These are phyloP conservation scores for Toxotes chatareus DNA, from an alignment of 2,113 vertebrate species.

Conservation along the genomic window DNA sequence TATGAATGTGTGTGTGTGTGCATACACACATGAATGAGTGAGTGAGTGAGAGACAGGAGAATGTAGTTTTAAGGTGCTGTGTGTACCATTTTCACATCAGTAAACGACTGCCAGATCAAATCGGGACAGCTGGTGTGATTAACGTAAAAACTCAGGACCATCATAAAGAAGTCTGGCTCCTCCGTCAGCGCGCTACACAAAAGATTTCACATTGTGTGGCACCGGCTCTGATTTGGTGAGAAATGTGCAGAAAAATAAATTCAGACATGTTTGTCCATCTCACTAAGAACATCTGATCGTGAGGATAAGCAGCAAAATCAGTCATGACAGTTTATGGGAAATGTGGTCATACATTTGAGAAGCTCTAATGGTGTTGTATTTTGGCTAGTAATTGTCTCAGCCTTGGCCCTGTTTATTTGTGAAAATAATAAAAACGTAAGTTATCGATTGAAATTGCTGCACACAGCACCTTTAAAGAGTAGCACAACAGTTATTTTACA, in stretches of 20 bases:
- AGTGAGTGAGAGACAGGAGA: constrained; percentile 48
- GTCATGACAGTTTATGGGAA: background rate
- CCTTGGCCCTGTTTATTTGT: constrained; percentile 2
- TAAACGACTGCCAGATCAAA: background rate
- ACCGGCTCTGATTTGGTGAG: background rate
- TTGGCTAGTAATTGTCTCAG: background rate
- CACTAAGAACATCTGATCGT: background rate
- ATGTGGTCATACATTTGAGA: constrained; percentile 14
- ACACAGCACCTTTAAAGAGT: constrained; percentile 51
- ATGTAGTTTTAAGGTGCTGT: constrained; percentile 61
- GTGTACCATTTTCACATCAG: constrained; percentile 33
- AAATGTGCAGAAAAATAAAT: constrained; percentile 9
- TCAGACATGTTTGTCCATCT: constrained; percentile 12
- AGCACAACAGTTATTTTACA: constrained; percentile 63
- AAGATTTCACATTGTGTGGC: background rate
- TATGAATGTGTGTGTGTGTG: constrained; percentile 17
- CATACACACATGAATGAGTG: background rate
- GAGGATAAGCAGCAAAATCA: background rate
- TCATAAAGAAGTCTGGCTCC: background rate
- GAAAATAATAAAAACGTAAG: background rate
- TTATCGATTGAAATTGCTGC: constrained; percentile 35
- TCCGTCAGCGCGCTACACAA: background rate
- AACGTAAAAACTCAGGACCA: background rate
- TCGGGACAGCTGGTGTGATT: background rate
- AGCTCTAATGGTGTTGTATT: background rate